phyloP scores from a whole-genome alignment of 2,888 invertebrate genomes.

The Trileptium ribeirensis region DNA sequence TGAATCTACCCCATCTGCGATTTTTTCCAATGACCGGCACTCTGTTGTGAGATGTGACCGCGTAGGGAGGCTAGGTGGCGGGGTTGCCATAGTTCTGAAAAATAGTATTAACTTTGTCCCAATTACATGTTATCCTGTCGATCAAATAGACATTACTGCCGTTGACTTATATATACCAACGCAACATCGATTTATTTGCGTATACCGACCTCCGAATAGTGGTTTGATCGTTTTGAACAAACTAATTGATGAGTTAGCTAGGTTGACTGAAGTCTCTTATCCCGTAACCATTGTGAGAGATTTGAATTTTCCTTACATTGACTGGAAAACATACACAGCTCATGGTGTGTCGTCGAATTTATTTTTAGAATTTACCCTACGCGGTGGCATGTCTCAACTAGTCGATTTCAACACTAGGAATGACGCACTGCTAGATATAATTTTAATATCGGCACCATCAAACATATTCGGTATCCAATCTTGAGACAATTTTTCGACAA shows the following conservation, averaged over 20 bases:
- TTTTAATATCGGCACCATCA: neutral
- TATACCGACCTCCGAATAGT: neutral
- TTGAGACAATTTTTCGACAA: neutral
- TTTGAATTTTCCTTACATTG: constrained; percentile 1
- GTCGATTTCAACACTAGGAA: neutral
- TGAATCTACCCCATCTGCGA: constrained; percentile 4
- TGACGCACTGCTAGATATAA: neutral
- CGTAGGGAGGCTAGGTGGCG: neutral
- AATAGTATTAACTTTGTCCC: neutral
- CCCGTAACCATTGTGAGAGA: neutral
- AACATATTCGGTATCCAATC: neutral
- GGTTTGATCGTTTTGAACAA: neutral
- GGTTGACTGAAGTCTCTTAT: neutral
- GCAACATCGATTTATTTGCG: neutral
- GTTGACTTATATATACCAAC: neutral
- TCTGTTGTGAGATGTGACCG: neutral
- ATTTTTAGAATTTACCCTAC: neutral
- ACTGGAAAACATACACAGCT: neutral
- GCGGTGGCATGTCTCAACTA: neutral
- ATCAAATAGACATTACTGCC: neutral
- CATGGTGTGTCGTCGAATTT: neutral
- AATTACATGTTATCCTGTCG: neutral
- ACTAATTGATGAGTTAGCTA: neutral
- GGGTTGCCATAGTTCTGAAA: constrained; percentile 6
- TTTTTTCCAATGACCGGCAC: neutral